Conservation (phyloP, 2,888 invertebrate species). For the Teinopalpus imperialis region DNA sequence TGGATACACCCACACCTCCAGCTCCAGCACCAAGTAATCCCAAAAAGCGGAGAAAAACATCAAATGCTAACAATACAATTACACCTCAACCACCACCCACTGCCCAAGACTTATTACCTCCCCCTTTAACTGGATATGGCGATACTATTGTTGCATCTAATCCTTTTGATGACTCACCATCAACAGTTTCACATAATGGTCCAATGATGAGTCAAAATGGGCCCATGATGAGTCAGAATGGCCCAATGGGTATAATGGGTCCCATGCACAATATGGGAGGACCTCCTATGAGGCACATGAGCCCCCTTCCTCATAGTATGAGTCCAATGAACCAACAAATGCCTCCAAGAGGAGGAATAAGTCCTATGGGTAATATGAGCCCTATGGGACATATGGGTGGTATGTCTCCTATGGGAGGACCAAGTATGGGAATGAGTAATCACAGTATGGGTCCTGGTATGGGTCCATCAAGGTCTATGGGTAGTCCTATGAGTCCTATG, state of each 20-base stretch:
- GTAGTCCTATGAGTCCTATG: slow-evolving; percentile 89
- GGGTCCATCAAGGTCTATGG: slow-evolving; percentile 84
- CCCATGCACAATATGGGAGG: slow-evolving; percentile 84
- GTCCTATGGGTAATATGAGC: slow-evolving; percentile 87
- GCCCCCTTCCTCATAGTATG: slow-evolving; percentile 82
- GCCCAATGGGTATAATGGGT: slow-evolving; percentile 85
- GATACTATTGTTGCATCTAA: slow-evolving; percentile 97
- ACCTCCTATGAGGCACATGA: slow-evolving; percentile 85
- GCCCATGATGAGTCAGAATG: slow-evolving; percentile 86
- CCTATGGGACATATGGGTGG: slow-evolving; percentile 86
- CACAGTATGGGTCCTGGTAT: slow-evolving; percentile 84
- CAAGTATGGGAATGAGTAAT: slow-evolving; percentile 85
- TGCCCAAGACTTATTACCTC: slow-evolving; percentile 90
- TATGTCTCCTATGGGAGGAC: slow-evolving; percentile 87
- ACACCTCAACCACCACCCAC: slow-evolving; percentile 87
- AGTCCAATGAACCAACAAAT: slow-evolving; percentile 85
- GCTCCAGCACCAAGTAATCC: slow-evolving; percentile 91
- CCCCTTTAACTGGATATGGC: slow-evolving; percentile 94
- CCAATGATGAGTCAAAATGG: slow-evolving; percentile 84
- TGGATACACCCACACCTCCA: slow-evolving; percentile 86
- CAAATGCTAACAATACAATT: slow-evolving; percentile 85
- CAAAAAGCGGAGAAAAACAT: slow-evolving; percentile 92
- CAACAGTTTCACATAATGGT: slow-evolving; percentile 81
- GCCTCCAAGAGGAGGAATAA: slow-evolving; percentile 83
- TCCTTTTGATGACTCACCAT: slow-evolving; percentile 95